These are phyloP conservation scores for Martes martes DNA, from an alignment of 2,113 vertebrate species.

Conservation along the genomic window DNA sequence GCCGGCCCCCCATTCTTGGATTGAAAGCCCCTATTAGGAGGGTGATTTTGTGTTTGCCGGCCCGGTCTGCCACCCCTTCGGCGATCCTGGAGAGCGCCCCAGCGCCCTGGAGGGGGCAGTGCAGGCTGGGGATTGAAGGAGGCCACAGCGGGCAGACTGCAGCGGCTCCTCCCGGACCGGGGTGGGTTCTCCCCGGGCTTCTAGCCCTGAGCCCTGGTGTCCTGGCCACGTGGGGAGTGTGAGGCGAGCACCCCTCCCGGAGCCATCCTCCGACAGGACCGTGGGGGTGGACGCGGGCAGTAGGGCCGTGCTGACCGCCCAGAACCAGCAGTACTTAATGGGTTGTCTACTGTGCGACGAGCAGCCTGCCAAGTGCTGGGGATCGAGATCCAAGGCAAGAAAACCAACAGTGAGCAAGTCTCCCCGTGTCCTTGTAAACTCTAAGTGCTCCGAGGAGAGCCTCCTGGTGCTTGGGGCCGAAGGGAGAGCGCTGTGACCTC, in stretches of 20 bases:
- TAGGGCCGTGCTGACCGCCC: fast-evolving
- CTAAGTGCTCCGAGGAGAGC: neutral
- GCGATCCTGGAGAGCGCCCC: neutral
- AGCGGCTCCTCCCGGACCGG: neutral
- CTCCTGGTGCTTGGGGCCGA: neutral
- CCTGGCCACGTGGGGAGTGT: neutral
- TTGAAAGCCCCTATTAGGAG: neutral
- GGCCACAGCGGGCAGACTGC: fast-evolving
- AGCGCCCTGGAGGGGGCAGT: constrained; percentile 78
- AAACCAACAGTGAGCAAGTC: fast-evolving
- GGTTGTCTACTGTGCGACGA: neutral
- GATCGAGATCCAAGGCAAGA: neutral
- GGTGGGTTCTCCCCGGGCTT: neutral
- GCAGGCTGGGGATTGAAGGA: constrained; percentile 70
- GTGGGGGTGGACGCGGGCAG: fast-evolving
- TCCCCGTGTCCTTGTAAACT: neutral
- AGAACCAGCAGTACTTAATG: neutral
- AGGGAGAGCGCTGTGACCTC: neutral
- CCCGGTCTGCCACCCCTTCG: fast-evolving
- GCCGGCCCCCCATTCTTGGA: neutral
- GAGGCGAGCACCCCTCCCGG: neutral
- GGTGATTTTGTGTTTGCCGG: neutral
- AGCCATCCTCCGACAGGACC: neutral
- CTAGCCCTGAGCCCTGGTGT: neutral
- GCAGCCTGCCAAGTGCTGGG: neutral